A percentile compares a stretch with the other conserved stretches of the same genome.
Conservation (phyloP, 2,113 vertebrate genomes). For the Melanotaenia duboulayi region DNA sequence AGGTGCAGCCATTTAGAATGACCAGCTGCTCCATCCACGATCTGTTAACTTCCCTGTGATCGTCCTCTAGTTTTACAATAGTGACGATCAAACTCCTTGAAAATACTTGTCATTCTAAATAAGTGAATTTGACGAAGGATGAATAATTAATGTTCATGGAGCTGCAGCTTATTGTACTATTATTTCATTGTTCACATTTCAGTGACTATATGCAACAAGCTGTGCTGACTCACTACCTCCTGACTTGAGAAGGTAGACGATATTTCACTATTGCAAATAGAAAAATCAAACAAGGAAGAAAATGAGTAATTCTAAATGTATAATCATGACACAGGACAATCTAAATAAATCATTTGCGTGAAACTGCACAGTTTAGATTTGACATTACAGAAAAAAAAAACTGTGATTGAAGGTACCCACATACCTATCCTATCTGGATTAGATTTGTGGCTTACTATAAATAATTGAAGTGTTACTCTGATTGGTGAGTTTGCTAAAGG, state of each 20-base stretch:
- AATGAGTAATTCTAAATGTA: background rate
- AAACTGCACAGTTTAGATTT: background rate
- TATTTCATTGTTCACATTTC: background rate
- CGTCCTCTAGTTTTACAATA: too few relatives aligned
- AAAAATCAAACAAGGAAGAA: background rate
- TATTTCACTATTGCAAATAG: too few relatives aligned
- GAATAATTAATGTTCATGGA: too few relatives aligned
- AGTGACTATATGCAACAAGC: background rate
- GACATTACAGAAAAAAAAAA: background rate
- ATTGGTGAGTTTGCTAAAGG: background rate
- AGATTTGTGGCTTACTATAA: background rate
- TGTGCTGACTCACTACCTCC: background rate
- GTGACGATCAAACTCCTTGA: too few relatives aligned
- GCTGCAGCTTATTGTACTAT: too few relatives aligned
- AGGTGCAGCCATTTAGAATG: background rate
- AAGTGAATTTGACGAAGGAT: too few relatives aligned
- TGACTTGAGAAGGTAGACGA: too few relatives aligned
- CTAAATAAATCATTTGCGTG: background rate
- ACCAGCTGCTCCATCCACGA: background rate
- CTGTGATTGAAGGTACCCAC: background rate
- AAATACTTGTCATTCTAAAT: too few relatives aligned
- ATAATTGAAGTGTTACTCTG: background rate
- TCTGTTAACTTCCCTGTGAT: too few relatives aligned
- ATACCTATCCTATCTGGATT: too few relatives aligned
- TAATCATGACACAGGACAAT: background rate